These are phyloP conservation scores for Mionectes macconnelli DNA, from an alignment of 2,113 vertebrate genomes.

Conservation along the genomic window DNA sequence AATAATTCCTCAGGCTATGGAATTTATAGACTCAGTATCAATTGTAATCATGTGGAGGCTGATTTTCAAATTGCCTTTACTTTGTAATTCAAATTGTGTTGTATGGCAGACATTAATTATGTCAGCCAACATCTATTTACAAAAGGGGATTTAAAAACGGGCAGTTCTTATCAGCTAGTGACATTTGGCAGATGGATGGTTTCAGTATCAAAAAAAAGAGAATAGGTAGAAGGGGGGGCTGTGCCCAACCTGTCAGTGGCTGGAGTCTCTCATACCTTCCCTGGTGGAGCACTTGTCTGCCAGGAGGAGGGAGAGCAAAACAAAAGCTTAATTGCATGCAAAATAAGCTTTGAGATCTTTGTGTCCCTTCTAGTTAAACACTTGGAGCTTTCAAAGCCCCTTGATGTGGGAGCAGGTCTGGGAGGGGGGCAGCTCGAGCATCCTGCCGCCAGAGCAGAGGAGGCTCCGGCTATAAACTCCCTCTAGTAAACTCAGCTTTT, in stretches of 20 bases:
- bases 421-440: background rate
- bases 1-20: constrained; percentile 58
- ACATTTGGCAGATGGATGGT: constrained; percentile 74
- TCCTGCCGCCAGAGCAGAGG: background rate
- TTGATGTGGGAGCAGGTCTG: background rate
- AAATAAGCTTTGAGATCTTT: background rate
- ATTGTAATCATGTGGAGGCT: constrained; percentile 47
- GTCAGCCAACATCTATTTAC: constrained; percentile 74
- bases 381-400: background rate
- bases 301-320: constrained; percentile 28
- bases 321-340: constrained; percentile 18
- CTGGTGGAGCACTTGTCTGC: constrained; percentile 34
- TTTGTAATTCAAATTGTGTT: constrained; percentile 73
- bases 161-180: constrained; percentile 73
- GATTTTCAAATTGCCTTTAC: constrained; percentile 62
- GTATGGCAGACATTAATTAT: constrained; percentile 72
- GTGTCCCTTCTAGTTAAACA: background rate
- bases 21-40: constrained; percentile 39
- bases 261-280: constrained; percentile 33
- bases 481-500: background rate
- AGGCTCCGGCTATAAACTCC: background rate
- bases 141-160: constrained; percentile 57
- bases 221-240: background rate
- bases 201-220: constrained; percentile 59
- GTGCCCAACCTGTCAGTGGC: constrained; percentile 31